These are phyloP conservation scores for Chymomyza fuscimana DNA, from an alignment of 2,888 invertebrate genomes.

Conservation along the genomic window DNA sequence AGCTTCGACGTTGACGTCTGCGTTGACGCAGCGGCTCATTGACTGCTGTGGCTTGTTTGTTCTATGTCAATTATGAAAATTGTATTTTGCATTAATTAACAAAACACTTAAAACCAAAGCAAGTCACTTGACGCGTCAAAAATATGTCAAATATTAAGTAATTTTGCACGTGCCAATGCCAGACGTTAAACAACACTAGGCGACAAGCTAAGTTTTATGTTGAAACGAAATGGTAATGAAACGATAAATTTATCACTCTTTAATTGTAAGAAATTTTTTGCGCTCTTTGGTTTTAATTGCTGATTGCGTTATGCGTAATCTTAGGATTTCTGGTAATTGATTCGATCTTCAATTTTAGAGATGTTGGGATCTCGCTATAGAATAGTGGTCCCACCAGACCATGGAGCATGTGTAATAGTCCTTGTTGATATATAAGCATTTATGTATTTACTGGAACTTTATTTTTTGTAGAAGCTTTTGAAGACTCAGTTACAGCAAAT, in stretches of 20 bases:
- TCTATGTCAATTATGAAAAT: constrained; percentile 66
- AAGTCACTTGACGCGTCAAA: neutral
- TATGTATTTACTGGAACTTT: too few relatives aligned
- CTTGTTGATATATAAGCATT: too few relatives aligned
- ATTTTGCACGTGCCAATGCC: constrained; percentile 35
- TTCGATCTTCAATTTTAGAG: too few relatives aligned
- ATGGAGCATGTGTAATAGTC: too few relatives aligned
- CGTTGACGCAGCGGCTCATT: constrained; percentile 33
- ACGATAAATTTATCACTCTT: neutral
- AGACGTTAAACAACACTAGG: constrained; percentile 16
- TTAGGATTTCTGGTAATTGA: too few relatives aligned
- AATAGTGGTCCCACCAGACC: too few relatives aligned
- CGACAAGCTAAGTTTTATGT: constrained; percentile 24
- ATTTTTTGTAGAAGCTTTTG: too few relatives aligned
- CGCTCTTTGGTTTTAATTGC: too few relatives aligned
- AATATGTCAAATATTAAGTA: constrained; percentile 11
- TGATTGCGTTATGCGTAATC: too few relatives aligned
- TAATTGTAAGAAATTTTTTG: neutral
- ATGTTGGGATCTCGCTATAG: too few relatives aligned
- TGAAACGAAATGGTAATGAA: constrained; percentile 17
- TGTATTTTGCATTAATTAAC: constrained; percentile 73
- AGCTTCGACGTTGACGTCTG: constrained; percentile 38
- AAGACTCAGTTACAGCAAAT: too few relatives aligned
- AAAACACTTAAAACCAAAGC: constrained; percentile 21
- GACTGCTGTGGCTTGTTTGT: constrained; percentile 22